Evolutionary conservation across 2,113 vertebrate genomes (phyloP).

Genomic region (Varanus komodoensis): DNA sequence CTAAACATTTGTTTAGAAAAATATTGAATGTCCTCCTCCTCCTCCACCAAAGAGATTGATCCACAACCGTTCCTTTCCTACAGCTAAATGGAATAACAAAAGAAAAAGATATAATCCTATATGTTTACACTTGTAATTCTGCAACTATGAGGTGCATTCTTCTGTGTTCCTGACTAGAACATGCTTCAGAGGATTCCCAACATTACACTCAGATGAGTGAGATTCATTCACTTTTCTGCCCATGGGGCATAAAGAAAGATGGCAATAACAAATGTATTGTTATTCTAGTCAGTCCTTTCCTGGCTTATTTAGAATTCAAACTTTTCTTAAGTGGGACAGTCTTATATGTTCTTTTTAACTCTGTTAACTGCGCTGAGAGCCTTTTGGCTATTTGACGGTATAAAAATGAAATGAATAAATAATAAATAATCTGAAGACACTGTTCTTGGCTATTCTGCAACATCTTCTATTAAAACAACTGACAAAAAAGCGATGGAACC

Average conservation of each 20-base stretch:
- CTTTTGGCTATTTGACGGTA: no score
- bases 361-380: no score
- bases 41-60: constrained; percentile 21
- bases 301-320: background rate
- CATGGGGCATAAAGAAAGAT: background rate
- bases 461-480: background rate
- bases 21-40: background rate
- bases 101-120: background rate
- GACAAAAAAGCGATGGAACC: background rate
- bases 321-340: background rate
- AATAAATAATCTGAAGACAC: background rate
- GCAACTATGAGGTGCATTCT: background rate
- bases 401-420: no score
- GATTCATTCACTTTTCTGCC: background rate
- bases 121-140: background rate
- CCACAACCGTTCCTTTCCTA: constrained; percentile 2
- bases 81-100: constrained; percentile 13
- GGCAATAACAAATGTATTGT: background rate
- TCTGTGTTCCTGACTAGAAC: background rate
- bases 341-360: no score
- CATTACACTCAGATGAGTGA: background rate
- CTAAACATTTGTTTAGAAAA: constrained; percentile 40
- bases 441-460: background rate
- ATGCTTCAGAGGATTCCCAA: background rate
- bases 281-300: background rate